A percentile compares a stretch with the other conserved stretches of the same genome.
These are phyloP conservation scores for Thalassaphorura encarpata DNA, from an alignment of 1,140 invertebrate species.

Conservation along the genomic window DNA sequence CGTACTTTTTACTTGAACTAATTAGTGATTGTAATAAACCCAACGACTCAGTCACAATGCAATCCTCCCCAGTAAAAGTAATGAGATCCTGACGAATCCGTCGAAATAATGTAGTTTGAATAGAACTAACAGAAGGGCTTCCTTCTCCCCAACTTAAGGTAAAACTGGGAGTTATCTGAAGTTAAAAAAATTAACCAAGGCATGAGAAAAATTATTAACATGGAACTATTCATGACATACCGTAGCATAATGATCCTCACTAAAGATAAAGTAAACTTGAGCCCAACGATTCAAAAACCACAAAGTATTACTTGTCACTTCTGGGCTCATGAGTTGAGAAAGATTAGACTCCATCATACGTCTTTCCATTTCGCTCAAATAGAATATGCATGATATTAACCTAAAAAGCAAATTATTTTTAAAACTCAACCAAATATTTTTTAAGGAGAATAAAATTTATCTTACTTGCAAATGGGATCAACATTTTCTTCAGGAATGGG, in stretches of 20 bases:
- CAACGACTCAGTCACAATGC: constrained; percentile 49
- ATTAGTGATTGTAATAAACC: constrained; percentile 48
- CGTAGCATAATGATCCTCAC: constrained; percentile 51
- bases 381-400: too few species aligned
- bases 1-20: constrained; percentile 48
- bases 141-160: constrained; percentile 51
- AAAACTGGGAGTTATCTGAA: constrained; percentile 45
- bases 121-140: constrained; percentile 48
- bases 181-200: neutral
- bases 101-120: constrained; percentile 50
- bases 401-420: constrained; percentile 54
- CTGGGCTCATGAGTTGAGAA: constrained; percentile 59
- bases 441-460: neutral
- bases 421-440: constrained; percentile 46
- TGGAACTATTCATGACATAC: constrained; percentile 31
- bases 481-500: constrained; percentile 39
- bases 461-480: constrained; percentile 17
- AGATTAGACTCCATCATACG: constrained; percentile 51
- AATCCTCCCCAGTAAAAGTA: constrained; percentile 47
- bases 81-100: constrained; percentile 51
- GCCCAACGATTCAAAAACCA: constrained; percentile 73
- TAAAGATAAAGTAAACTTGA: constrained; percentile 59
- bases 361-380: constrained; percentile 59
- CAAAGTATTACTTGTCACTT: constrained; percentile 62
- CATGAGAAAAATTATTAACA: constrained; percentile 13